Evolutionary conservation across 2,113 vertebrate genomes (phyloP).

Genomic region (Acanthisitta chloris): DNA sequence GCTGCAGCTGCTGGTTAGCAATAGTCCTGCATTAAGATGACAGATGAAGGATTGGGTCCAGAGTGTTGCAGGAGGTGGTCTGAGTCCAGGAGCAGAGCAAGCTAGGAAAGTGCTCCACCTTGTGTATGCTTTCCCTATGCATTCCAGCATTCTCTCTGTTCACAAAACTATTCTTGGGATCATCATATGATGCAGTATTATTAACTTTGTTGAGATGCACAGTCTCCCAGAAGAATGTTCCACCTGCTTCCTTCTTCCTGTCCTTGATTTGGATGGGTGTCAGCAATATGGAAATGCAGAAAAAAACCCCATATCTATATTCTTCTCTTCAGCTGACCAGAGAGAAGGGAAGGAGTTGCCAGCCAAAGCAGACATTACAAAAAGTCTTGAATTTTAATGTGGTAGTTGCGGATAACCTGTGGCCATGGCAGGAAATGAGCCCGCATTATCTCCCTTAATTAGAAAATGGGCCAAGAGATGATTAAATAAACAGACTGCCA

Average conservation of each 20-base stretch:
- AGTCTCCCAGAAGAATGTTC: background rate
- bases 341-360: background rate
- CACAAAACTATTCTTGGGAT: background rate
- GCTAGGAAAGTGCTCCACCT: background rate
- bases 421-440: constrained; percentile 12
- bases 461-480: constrained; percentile 34
- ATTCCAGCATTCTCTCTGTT: background rate
- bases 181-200: background rate
- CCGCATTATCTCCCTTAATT: constrained; percentile 40
- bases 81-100: background rate
- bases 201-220: background rate
- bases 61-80: background rate
- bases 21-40: background rate
- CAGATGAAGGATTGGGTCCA: background rate
- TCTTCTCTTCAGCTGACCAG: background rate
- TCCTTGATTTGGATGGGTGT: background rate
- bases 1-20: background rate
- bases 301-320: background rate
- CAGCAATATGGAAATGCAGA: background rate
- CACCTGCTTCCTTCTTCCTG: background rate
- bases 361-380: background rate
- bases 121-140: background rate
- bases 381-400: background rate
- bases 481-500: constrained; percentile 24
- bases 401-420: background rate